Percentiles rank a stretch among this genome's conserved stretches.
Conservation (phyloP, 2,797 vertebrate species). For the Iguana delicatissima region DNA sequence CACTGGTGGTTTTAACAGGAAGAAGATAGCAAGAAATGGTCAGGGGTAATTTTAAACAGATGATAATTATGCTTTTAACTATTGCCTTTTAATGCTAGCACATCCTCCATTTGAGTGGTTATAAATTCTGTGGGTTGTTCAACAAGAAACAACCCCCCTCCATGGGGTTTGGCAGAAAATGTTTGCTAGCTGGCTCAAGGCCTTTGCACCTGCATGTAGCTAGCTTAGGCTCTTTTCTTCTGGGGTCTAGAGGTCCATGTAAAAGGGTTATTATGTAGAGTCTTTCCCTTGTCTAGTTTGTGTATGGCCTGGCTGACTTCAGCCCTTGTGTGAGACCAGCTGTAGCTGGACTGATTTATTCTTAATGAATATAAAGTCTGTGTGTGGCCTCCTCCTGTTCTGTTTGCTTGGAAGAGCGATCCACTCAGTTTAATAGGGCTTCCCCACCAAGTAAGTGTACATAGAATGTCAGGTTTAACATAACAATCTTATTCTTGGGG, state of each 20-base stretch:
- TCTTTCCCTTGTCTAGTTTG: neutral
- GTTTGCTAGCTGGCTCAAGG: rapidly evolving
- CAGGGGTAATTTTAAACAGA: slow-evolving; percentile 36
- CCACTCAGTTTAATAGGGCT: neutral
- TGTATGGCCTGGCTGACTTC: neutral
- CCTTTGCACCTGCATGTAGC: slow-evolving; percentile 28
- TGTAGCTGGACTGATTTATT: neutral
- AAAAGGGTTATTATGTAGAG: neutral
- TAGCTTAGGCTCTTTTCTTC: rapidly evolving
- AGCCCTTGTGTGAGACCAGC: slow-evolving; percentile 6
- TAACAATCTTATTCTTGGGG: neutral
- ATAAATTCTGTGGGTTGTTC: slow-evolving; percentile 40
- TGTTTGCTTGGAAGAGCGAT: neutral
- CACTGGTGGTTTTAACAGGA: slow-evolving; percentile 1
- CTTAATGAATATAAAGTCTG: neutral
- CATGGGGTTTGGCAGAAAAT: slow-evolving; percentile 23
- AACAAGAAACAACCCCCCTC: neutral
- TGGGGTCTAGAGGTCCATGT: neutral
- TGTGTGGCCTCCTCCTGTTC: neutral
- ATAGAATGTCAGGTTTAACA: neutral
- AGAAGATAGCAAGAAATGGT: slow-evolving; percentile 16
- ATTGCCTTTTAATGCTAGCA: slow-evolving; percentile 41
- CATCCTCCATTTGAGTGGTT: slow-evolving; percentile 13
- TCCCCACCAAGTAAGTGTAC: neutral
- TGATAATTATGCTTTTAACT: slow-evolving; percentile 46